Evolutionary conservation across 2,888 invertebrate species (phyloP).

Genomic region (Dryadula phaetusa): DNA sequence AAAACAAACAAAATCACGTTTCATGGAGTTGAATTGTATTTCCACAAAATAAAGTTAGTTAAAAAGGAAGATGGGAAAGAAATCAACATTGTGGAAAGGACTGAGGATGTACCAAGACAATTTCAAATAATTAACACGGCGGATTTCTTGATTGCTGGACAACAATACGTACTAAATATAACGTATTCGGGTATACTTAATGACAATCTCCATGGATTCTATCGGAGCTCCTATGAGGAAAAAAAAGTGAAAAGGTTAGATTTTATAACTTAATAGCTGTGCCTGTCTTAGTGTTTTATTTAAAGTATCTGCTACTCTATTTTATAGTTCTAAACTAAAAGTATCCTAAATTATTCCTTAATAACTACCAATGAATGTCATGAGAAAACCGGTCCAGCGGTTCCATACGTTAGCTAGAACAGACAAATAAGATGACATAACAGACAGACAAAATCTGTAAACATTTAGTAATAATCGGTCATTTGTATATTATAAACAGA

Average conservation of each 20-base stretch:
- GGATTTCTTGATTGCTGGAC: constrained; percentile 82
- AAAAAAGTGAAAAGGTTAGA: constrained; percentile 87
- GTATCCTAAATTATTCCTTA: no score
- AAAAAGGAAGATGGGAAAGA: constrained; percentile 67
- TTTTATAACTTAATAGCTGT: not conserved
- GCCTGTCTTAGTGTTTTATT: no score
- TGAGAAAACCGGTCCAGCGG: no score
- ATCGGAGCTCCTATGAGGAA: constrained; percentile 90
- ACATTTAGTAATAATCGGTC: no score
- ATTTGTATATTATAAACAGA: no score
- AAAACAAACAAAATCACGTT: constrained; percentile 88
- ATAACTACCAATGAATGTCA: no score
- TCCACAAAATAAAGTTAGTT: constrained; percentile 83
- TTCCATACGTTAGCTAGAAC: no score
- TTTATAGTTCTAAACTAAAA: no score
- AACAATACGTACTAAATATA: constrained; percentile 87
- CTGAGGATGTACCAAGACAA: constrained; percentile 85
- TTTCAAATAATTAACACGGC: constrained; percentile 88
- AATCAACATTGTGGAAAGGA: constrained; percentile 65
- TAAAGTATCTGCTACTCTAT: no score
- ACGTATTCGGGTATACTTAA: constrained; percentile 89
- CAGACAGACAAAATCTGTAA: no score
- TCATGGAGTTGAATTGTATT: constrained; percentile 88
- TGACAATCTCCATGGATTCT: constrained; percentile 91
- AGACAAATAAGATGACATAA: no score